Evolutionary conservation across 2,888 invertebrate species (phyloP).

Genomic region (Tyria jacobaeae): DNA sequence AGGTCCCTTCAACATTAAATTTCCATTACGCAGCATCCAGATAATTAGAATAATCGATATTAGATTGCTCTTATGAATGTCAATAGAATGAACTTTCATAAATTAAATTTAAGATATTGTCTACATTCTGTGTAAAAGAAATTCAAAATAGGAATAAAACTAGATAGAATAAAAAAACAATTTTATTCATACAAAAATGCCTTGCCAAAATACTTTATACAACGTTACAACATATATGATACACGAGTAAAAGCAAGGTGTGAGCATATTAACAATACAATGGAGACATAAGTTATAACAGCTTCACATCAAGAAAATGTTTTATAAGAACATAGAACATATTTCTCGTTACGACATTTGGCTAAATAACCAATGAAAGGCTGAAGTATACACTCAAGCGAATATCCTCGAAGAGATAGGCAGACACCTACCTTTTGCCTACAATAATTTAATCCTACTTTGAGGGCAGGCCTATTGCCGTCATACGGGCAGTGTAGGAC

Average conservation of each 20-base stretch:
- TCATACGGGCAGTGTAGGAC: too few species aligned
- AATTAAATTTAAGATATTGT: not conserved
- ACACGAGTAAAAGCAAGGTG: constrained; percentile 26
- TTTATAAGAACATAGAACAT: too few species aligned
- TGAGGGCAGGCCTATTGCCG: too few species aligned
- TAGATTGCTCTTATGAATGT: not conserved
- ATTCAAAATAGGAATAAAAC: constrained; percentile 53
- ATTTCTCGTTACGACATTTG: too few species aligned
- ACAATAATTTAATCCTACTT: too few species aligned
- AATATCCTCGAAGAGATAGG: too few species aligned
- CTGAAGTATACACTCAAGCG: too few species aligned
- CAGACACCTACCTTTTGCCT: too few species aligned
- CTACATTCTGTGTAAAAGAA: too few species aligned
- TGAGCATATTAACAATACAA: constrained; percentile 25
- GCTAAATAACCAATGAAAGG: too few species aligned
- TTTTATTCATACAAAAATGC: constrained; percentile 71
- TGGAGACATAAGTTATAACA: not conserved
- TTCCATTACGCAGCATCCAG: not conserved
- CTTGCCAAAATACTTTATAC: constrained; percentile 81
- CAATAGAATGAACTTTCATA: too few species aligned
- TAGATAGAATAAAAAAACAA: constrained; percentile 59
- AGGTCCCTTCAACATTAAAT: not conserved
- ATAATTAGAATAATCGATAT: not conserved
- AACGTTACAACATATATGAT: constrained; percentile 62
- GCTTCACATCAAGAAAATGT: too few species aligned